Evolutionary conservation across 2,888 invertebrate species (phyloP), one percentile per base, ranked within the genome.

Genomic region (Diadegma fenestrale): DNA sequence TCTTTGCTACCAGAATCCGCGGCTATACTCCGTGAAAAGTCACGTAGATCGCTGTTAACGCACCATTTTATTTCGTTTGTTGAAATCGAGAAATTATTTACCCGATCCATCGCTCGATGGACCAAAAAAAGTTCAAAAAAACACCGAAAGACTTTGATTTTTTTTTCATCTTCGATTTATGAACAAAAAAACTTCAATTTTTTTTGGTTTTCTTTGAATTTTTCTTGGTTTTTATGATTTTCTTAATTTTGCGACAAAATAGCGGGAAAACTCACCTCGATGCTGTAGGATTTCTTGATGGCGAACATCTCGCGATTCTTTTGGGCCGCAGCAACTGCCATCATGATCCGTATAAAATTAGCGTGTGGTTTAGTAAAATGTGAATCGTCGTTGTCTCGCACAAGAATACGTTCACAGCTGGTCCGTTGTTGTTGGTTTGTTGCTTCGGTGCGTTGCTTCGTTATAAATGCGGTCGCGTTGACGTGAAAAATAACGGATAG

Each of bases 271-370:
- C 97, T 97, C 95, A 98, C 98, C 97, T 98, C 98, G 94, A 98
- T 98, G 95, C 98, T 98, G 96, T 98, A 98, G 89, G 98, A 98
- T 94, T 98, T 98, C 95, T 98, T 98, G 95, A 98, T 98, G 94
- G 98, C 98, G 96, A 98, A 98, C 97, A 98, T 97, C 95, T 98
- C 98, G 94, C 98, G 97, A 95, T 98, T 98, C 95, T 98, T 98
- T 95, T 98, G 98, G 89, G 98, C 98, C 94, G 98, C 97, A 94
- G 98, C 97, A 93, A 98, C 97, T 95, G 97, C 97, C 96, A 98
- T 98, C 95, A 95, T 96, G 89, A 86, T 87, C 80, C 77, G 54
- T 68, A 12, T 76, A 12, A 45, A 48, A 61, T 17, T 33, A 41
- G 22, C 33, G 45, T 78, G 19, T 41, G 12, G n/a, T 48, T 45